phyloP scores from a whole-genome alignment of 2,113 vertebrate genomes.

The Cacatua alba region DNA sequence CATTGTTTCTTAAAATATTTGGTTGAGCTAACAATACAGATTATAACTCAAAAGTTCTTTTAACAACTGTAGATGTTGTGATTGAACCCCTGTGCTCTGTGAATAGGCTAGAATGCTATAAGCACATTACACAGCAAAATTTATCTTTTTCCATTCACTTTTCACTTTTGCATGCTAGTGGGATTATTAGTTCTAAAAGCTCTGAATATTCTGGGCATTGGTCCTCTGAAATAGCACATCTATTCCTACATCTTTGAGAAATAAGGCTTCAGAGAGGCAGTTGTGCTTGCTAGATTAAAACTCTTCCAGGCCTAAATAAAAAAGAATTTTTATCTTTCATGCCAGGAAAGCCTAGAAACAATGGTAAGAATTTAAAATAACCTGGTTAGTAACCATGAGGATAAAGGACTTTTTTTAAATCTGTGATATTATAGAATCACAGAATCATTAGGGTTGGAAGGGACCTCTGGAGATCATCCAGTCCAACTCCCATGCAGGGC shows the following conservation, averaged over 20 bases:
- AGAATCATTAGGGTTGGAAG: neutral
- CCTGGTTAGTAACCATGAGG: neutral
- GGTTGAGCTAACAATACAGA: neutral
- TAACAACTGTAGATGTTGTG: neutral
- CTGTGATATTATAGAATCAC: neutral
- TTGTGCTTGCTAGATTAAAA: neutral
- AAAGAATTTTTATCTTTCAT: neutral
- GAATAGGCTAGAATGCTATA: neutral
- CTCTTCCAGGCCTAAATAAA: neutral
- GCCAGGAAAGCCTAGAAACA: neutral
- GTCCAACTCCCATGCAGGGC: neutral
- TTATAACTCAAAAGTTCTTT: neutral
- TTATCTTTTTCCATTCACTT: neutral
- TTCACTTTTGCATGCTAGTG: neutral
- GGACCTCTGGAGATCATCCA: neutral
- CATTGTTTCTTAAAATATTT: neutral
- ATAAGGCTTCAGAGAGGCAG: neutral
- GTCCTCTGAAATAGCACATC: neutral
- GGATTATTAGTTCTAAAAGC: neutral
- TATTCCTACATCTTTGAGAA: neutral
- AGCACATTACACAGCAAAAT: fast-evolving
- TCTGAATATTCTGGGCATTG: neutral
- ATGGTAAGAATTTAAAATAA: neutral
- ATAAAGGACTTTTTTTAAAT: neutral
- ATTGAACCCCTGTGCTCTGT: neutral